A percentile compares a stretch with the other conserved stretches of the same genome.
These are phyloP conservation scores for Opisthograptis luteolata DNA, from an alignment of 2,888 invertebrate genomes.

Conservation along the genomic window DNA sequence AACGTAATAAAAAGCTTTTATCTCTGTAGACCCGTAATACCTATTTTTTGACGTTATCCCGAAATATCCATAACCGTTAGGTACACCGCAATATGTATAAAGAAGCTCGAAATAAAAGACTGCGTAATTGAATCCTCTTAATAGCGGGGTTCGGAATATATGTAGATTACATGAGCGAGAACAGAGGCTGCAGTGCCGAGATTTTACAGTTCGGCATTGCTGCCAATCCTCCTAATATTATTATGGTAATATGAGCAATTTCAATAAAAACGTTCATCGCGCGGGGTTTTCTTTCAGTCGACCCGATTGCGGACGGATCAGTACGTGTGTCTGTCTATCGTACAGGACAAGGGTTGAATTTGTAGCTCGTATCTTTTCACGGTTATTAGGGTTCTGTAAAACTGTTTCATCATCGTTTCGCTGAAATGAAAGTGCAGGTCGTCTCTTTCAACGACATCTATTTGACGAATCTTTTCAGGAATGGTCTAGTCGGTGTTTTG, in stretches of 20 bases:
- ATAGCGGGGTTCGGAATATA: constrained; percentile 62
- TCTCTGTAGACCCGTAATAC: constrained; percentile 44
- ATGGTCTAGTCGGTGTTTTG: neutral
- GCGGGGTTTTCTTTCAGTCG: constrained; percentile 59
- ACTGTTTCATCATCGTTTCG: constrained; percentile 22
- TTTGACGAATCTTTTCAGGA: constrained; percentile 11
- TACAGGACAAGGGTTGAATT: constrained; percentile 67
- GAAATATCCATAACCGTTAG: constrained; percentile 55
- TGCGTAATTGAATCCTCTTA: constrained; percentile 75
- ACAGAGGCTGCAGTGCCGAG: constrained; percentile 70
- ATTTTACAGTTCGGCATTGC: constrained; percentile 77
- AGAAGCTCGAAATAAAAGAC: constrained; percentile 61
- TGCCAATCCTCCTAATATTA: constrained; percentile 82
- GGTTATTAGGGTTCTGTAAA: constrained; percentile 40
- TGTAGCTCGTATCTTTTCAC: constrained; percentile 71
- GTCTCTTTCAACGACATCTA: constrained; percentile 8
- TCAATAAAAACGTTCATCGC: constrained; percentile 79
- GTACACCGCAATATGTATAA: constrained; percentile 55
- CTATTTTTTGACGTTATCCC: constrained; percentile 47
- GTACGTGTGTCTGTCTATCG: constrained; percentile 12
- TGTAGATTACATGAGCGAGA: constrained; percentile 62
- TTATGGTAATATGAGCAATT: constrained; percentile 82
- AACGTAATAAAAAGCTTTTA: constrained; percentile 48
- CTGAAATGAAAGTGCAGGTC: constrained; percentile 14
- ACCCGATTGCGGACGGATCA: constrained; percentile 18